Percentiles rank a stretch among this genome's conserved stretches.
Conservation (phyloP, 2,113 vertebrate species). For the Hippoglossus stenolepis region DNA sequence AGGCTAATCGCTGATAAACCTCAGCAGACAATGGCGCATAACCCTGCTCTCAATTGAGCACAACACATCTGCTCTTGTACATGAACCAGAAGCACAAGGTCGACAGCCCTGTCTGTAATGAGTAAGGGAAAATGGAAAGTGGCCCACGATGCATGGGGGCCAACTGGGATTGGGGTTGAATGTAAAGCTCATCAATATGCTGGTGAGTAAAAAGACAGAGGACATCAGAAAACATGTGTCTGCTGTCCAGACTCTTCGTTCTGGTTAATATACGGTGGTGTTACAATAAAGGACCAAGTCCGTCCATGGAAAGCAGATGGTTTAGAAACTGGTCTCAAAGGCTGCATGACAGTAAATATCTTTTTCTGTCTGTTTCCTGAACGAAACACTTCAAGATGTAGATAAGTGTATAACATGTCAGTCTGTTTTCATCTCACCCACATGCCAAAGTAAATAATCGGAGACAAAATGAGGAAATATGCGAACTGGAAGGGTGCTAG, state of each 20-base stretch:
- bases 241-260: conserved; percentile 13
- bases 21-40: conserved; percentile 56
- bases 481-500: no score
- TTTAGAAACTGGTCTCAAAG: background rate
- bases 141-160: conserved; percentile 49
- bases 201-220: conserved; percentile 9
- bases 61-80: conserved; percentile 71
- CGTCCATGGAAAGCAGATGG: background rate
- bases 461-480: no score
- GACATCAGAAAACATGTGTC: conserved; percentile 13
- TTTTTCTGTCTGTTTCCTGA: conserved; percentile 10
- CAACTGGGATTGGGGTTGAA: conserved; percentile 48
- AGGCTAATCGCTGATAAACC: conserved; percentile 71
- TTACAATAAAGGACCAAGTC: background rate
- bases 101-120: conserved; percentile 67
- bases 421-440: background rate
- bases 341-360: background rate
- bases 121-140: conserved; percentile 71
- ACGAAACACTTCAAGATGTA: conserved; percentile 27
- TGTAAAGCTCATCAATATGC: conserved; percentile 71
- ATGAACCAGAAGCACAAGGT: conserved; percentile 72
- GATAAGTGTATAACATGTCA: background rate
- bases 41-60: conserved; percentile 57
- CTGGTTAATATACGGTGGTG: background rate
- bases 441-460: no score